Base-by-base conservation (phyloP, 2,888 invertebrate genomes). In the Girardia tigrina region DNA sequence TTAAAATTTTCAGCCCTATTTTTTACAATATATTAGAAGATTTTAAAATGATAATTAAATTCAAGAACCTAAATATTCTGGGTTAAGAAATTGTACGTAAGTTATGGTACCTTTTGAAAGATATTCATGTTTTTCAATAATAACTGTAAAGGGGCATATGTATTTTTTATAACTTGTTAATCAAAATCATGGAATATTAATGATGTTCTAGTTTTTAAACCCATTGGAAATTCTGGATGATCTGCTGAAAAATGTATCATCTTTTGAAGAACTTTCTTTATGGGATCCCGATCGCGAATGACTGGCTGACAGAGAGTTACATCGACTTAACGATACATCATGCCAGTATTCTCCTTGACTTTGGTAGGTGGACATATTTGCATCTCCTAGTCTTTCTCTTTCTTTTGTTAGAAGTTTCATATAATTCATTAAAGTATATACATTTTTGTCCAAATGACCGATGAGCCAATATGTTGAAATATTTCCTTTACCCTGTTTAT, bases 341-440 rank as follows among this genome's bases (percentile, higher is more conserved):
- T 56, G 56, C 56, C 56, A 56, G 23, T 56, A 56, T 16, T 56
- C 56, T 56, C 56, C 56, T 12, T 56, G 56, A 56, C 56, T 56
- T 56, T 56, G 56, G 23, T 56, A 56, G 6, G 56, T 56, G 4
- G 56, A 56, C n/a, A 56, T 4, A 16, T 56, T 56, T 12, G 56
- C 56, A 56, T 56, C 56, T 4, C 56, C 56, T 56, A 56, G 23
- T 56, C 56, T 4, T n/a, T 56, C 56, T n/a, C 56, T 56, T 56
- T 56, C 56, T n/a, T 56, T 56, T 56, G 4, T 23, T 56, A 56
- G 56, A n/a, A 16, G n/a, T 56, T 56, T n/a, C 56, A 56, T 56
- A n/a, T 56, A 56, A 56, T 56, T 4, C n/a, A 56, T 4, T 16
- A 56, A 56, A 2, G 8, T n/a, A 20, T 6, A 2, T 4, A 23